These are phyloP conservation scores for Anarrhichthys ocellatus DNA, from an alignment of 2,113 vertebrate species.

Conservation along the genomic window DNA sequence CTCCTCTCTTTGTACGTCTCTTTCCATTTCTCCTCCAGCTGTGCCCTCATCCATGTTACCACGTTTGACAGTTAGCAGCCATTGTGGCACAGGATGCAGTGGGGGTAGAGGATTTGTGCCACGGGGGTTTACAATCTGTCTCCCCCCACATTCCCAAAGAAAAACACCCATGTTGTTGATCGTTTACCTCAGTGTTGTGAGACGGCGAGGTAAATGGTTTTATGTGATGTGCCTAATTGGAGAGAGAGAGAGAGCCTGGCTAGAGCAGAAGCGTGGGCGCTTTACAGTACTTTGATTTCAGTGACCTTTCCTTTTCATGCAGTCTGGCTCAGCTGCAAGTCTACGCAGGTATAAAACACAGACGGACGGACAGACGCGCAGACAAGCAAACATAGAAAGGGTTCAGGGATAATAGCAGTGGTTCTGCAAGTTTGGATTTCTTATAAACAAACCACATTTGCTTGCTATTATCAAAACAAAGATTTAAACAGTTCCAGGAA, in stretches of 20 bases:
- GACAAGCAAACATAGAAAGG: not conserved
- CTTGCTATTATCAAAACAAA: not conserved
- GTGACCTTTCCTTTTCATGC: constrained; percentile 63
- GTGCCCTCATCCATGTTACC: constrained; percentile 70
- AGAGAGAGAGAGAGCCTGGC: constrained; percentile 54
- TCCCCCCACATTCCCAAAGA: constrained; percentile 47
- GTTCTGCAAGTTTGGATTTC: not conserved
- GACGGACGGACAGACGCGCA: constrained; percentile 7
- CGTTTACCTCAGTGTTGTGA: constrained; percentile 51
- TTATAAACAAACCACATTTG: not conserved
- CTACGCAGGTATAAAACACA: constrained; percentile 47
- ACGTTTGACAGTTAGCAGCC: constrained; percentile 65
- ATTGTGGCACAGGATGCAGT: constrained; percentile 52
- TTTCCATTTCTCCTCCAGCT: constrained; percentile 66
- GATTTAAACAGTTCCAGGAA: not conserved
- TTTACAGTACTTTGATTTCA: constrained; percentile 66
- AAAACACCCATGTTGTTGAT: constrained; percentile 53
- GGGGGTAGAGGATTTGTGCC: constrained; percentile 68
- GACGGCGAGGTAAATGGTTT: constrained; percentile 53
- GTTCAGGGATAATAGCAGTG: not conserved
- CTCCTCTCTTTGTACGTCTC: constrained; percentile 41
- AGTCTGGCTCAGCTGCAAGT: constrained; percentile 60
- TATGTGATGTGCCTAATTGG: constrained; percentile 67
- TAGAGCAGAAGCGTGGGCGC: constrained; percentile 60
- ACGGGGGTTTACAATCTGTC: constrained; percentile 56